Conservation (phyloP, 2,888 invertebrate genomes). For the Linyphia triangularis region DNA sequence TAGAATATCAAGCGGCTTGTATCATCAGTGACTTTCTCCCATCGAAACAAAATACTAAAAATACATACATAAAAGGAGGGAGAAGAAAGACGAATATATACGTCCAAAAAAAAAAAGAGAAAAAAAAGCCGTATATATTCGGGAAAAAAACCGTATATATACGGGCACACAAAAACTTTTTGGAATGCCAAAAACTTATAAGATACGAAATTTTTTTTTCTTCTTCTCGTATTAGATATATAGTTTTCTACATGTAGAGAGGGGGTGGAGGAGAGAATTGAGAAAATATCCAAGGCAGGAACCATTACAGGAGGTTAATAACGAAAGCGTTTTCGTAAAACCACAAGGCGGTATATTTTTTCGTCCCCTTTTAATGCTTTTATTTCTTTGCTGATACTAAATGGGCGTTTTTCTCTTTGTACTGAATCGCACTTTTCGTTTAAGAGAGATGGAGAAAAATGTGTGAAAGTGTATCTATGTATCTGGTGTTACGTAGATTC, state of each 20-base stretch:
- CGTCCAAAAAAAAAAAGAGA: not conserved
- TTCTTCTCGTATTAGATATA: conserved; percentile 41
- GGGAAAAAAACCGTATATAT: conserved; percentile 7
- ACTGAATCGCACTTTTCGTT: conserved; percentile 60
- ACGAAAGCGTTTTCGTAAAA: conserved; percentile 57
- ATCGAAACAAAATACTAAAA: conserved; percentile 63
- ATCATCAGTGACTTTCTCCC: conserved; percentile 50
- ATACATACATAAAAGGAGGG: conserved; percentile 20
- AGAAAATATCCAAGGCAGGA: conserved; percentile 61
- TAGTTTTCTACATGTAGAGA: conserved; percentile 35
- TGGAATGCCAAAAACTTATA: conserved; percentile 74
- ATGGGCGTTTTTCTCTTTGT: conserved; percentile 69
- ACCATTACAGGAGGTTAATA: conserved; percentile 74
- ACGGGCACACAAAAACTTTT: conserved; percentile 58
- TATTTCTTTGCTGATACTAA: conserved; percentile 57
- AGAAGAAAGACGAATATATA: not conserved
- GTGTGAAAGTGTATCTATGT: conserved; percentile 35
- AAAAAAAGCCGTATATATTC: not conserved
- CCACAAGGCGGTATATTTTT: conserved; percentile 29
- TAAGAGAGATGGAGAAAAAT: conserved; percentile 36
- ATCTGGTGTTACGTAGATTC: conserved; percentile 33
- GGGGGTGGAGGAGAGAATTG: conserved; percentile 39
- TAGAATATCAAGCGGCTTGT: conserved; percentile 69
- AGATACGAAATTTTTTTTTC: conserved; percentile 55
- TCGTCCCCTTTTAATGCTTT: conserved; percentile 61